These are phyloP conservation scores for Battus philenor DNA, from an alignment of 1,140 invertebrate species.

Conservation along the genomic window DNA sequence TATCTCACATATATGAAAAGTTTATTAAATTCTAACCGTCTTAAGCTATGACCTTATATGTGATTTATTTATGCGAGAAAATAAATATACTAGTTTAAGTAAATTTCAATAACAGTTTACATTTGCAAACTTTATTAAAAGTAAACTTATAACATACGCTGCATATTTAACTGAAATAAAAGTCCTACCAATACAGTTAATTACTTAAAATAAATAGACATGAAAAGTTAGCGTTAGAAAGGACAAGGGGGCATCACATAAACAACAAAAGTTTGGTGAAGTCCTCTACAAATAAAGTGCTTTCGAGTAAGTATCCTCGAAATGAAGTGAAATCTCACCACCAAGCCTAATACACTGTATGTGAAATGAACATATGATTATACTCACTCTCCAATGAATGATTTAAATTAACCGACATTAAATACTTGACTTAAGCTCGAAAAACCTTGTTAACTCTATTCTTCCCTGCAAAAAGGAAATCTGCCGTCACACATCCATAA, in stretches of 20 bases:
- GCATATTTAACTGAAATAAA: not conserved
- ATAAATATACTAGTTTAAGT: too few species aligned
- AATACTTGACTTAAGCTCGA: too few species aligned
- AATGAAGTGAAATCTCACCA: constrained; percentile 10
- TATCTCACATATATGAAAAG: not conserved
- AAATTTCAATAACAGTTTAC: too few species aligned
- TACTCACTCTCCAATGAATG: not conserved
- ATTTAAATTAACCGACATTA: constrained; percentile 6
- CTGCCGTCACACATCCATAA: too few species aligned
- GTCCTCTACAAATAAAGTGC: constrained; percentile 33
- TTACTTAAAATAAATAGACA: constrained; percentile 11
- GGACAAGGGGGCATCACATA: constrained; percentile 24
- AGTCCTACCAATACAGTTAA: not conserved
- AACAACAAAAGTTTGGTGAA: constrained; percentile 25
- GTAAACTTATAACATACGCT: too few species aligned
- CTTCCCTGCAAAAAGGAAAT: too few species aligned
- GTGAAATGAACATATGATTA: constrained; percentile 9
- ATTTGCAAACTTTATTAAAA: too few species aligned
- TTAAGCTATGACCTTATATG: too few species aligned
- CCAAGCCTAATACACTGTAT: constrained; percentile 1
- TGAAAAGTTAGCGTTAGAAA: constrained; percentile 6
- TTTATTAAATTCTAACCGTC: too few species aligned
- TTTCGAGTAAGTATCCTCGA: constrained; percentile 18
- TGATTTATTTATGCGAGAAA: too few species aligned
- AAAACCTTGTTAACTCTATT: too few species aligned